Evolutionary conservation across 1,140 invertebrate species (phyloP).

Genomic region (Bilobella aurantiaca): DNA sequence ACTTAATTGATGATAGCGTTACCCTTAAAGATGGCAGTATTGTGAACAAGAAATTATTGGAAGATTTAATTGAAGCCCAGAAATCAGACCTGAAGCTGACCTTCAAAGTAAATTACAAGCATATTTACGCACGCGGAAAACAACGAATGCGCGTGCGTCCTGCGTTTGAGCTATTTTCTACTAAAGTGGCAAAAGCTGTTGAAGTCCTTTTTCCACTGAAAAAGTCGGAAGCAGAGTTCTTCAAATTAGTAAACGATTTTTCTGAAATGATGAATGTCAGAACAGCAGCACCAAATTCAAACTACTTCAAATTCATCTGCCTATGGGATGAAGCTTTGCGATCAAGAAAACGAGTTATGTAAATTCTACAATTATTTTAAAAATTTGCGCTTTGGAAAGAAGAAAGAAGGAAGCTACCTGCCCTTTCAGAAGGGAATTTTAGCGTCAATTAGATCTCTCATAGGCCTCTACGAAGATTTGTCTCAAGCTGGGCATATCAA

Average conservation of each 20-base stretch:
- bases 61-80: background rate
- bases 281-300: background rate
- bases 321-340: background rate
- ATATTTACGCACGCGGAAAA: conserved; percentile 2
- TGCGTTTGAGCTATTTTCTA: background rate
- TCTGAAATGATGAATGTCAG: background rate
- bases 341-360: background rate
- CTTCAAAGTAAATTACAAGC: background rate
- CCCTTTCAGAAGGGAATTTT: background rate
- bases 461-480: background rate
- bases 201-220: background rate
- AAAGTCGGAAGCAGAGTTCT: background rate
- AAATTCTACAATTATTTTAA: background rate
- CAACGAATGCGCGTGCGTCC: background rate
- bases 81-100: conserved; percentile 6
- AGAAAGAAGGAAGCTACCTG: background rate
- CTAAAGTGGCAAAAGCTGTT: background rate
- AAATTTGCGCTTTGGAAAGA: background rate
- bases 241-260: background rate
- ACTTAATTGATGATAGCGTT: conserved; percentile 35
- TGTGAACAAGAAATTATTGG: background rate
- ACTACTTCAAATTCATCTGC: background rate
- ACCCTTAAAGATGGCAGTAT: background rate
- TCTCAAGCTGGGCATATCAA: background rate
- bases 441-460: background rate